Evolutionary conservation across 2,797 vertebrate species (phyloP), one percentile per base, ranked within the genome.

Genomic region (Aldrovandia affinis): DNA sequence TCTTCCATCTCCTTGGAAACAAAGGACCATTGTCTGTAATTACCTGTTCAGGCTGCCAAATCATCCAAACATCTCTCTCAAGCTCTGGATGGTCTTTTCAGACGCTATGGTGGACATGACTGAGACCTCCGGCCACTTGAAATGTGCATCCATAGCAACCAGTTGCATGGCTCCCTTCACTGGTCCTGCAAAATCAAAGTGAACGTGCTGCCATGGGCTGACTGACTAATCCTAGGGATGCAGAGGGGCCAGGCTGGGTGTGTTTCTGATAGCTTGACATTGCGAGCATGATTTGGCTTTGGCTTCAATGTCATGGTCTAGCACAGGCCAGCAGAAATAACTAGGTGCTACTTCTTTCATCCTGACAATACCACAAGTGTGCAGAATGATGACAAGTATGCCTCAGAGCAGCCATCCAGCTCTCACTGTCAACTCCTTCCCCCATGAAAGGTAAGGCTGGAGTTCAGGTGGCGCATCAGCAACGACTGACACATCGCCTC

Each of bases 321-420:
- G 15, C 0, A 28, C 44, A 82, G 85, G 85, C 89, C 85, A 87
- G 81, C 88, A 89, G 25, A 90, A 83, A 4, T 85, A 90, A 39
- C 88, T 90, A 15, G 61, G 77, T 0, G 39, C 81, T 3, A 91
- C n/a, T 59, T 84, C 83, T 20, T 91, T 90, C 86, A 87, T 87
- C 0, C 5, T 1, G 0, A 88, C 85, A 0, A 86, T 86, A 15
- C 86, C 85, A 82, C 63, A 79, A 25, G 89, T 86, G 0, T 1
- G 36, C 0, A 61, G 85, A 77, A 42, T 44, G 25, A 44, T 81
- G 20, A 81, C 36, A 42, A 8, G 54, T 33, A 84, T 80, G 59
- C 78, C 80, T 44, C 78, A 81, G 54, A 81, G 57, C 20, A 73
- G 63, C 44, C 59, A 85, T 81, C 79, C 84, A 55, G 79, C n/a